phyloP scores from a whole-genome alignment of 2,797 vertebrate genomes.

The Poecilia picta region DNA sequence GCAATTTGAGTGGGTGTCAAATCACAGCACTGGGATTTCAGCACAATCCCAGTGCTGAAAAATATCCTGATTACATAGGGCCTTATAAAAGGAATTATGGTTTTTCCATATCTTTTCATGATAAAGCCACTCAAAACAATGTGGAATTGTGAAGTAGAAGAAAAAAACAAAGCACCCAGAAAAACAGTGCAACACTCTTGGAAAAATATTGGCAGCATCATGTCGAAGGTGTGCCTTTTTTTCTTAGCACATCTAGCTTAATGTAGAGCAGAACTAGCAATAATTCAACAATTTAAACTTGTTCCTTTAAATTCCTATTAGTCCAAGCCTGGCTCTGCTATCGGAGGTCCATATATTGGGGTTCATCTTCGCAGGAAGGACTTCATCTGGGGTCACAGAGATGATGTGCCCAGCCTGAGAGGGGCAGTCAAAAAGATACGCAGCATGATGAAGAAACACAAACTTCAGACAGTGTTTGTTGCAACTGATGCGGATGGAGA shows the following conservation, averaged over 20 bases:
- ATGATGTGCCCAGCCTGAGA: slow-evolving; percentile 92
- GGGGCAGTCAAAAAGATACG: slow-evolving; percentile 88
- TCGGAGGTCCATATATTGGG: slow-evolving; percentile 90
- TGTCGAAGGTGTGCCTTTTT: no score
- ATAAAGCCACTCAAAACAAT: neutral
- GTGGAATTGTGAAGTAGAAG: neutral
- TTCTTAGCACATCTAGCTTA: neutral
- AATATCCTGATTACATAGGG: neutral
- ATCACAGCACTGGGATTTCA: neutral
- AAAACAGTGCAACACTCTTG: no score
- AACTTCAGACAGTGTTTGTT: slow-evolving; percentile 88
- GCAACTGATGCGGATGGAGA: slow-evolving; percentile 91
- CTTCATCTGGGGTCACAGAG: slow-evolving; percentile 96
- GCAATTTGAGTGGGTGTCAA: neutral
- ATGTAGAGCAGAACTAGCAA: neutral
- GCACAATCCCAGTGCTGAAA: neutral
- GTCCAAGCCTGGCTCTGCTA: slow-evolving; percentile 85
- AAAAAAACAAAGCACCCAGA: neutral
- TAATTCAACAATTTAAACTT: neutral
- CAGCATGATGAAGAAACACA: slow-evolving; percentile 86
- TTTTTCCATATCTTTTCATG: neutral
- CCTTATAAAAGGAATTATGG: neutral
- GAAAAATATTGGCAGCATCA: no score
- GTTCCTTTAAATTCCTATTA: slow-evolving; percentile 54
- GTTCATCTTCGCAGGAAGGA: slow-evolving; percentile 94